Evolutionary conservation across 2,888 invertebrate genomes (phyloP), one percentile per base, ranked within the genome.

Genomic region (Baronia brevicornis): DNA sequence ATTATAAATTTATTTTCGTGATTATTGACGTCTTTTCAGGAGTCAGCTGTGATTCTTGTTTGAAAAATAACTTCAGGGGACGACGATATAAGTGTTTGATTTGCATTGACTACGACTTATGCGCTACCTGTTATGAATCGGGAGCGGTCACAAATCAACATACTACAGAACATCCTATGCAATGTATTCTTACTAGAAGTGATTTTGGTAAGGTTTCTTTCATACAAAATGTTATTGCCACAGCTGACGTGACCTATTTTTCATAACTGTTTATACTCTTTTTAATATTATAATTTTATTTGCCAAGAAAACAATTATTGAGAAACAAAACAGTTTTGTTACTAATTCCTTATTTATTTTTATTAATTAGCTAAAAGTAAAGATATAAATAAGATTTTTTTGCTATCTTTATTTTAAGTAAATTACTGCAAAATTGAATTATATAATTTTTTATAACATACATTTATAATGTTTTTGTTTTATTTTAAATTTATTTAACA

Each of bases 31-130:
- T 61, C 53, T 60, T 87, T 87, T 54, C 75, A 96, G 98, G 98
- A 88, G 98, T 98, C 72, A 98, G 97, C 89, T 98, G 98, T 90
- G 98, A 98, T 91, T 95, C 96, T 70, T 98, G 98, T 90, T 89
- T 96, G 84, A 96, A 96, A 88, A 95, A 94, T 74, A 97, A 98
- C 86, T 98, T 98, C 82, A 90, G 94, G 82, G 98, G 98, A 63
- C 92, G 96, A 75, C 91, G 98, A 63, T 99, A 97, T 86, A 99
- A 99, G 89, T 99, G 98, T 88, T 90, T 99, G 75, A 92, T 97
- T 64, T 99, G 98, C 87, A 97, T 96, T 84, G 98, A 99, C 87
- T 99, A 97, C 87, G 98, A 99, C 87, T 88, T 99, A 62, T 99
- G 98, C 86, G 94, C 96, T 61, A 90, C 92, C 60, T 98, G 98